Conservation (phyloP, 2,888 invertebrate genomes). For the Melinopterus prodromus region DNA sequence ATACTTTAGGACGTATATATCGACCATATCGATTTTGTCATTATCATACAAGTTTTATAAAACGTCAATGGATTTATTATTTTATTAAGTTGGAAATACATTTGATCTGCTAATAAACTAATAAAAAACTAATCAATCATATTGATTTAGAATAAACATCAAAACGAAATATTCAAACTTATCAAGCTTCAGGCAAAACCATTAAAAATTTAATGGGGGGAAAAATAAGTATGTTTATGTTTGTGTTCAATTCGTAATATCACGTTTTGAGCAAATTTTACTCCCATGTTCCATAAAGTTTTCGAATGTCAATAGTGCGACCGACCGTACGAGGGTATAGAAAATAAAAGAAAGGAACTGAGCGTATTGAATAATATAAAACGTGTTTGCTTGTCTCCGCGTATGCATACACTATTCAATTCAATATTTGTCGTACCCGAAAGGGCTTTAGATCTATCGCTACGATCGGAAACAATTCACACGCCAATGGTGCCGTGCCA, state of each 20-base stretch:
- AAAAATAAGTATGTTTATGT: background rate
- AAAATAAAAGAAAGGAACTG: background rate
- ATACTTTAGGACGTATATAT: background rate
- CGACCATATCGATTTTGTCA: background rate
- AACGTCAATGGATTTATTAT: no score
- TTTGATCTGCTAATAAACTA: no score
- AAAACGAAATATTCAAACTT: background rate
- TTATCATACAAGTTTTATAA: background rate
- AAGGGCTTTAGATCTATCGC: background rate
- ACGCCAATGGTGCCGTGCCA: background rate
- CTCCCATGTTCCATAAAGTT: background rate
- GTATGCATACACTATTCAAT: background rate
- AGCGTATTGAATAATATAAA: background rate
- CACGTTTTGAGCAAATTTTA: background rate
- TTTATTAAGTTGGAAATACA: no score
- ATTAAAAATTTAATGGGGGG: background rate
- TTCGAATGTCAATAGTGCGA: background rate
- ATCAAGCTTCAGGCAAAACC: background rate
- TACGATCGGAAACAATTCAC: constrained; percentile 4
- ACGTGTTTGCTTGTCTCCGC: background rate
- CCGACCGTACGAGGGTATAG: background rate
- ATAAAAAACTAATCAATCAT: no score
- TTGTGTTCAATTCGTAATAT: background rate
- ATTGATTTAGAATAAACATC: no score
- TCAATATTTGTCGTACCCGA: background rate